Percentiles rank a stretch among this genome's conserved stretches.
Conservation (phyloP, 2,888 invertebrate genomes). For the Marronus borbonicus region DNA sequence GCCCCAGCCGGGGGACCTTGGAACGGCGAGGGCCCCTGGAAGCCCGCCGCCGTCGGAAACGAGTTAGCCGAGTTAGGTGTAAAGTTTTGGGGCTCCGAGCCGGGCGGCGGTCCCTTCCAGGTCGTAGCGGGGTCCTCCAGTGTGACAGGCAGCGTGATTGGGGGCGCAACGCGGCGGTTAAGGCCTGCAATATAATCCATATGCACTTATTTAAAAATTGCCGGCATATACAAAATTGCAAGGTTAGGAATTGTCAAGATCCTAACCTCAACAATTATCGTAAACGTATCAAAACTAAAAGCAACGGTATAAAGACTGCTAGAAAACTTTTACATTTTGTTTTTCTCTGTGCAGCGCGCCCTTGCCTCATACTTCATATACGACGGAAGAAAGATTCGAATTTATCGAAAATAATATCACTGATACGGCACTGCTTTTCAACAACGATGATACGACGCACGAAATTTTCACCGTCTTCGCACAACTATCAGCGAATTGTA, state of each 20-base stretch:
- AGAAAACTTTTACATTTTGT: conserved; percentile 71
- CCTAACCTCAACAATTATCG: conserved; percentile 62
- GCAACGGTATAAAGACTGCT: conserved; percentile 35
- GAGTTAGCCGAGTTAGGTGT: conserved; percentile 76
- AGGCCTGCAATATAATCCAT: conserved; percentile 76
- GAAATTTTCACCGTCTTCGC: conserved; percentile 42
- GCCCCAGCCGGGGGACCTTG: conserved; percentile 81
- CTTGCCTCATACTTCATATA: conserved; percentile 71
- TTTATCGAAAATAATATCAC: conserved; percentile 47
- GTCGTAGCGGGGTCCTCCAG: conserved; percentile 83
- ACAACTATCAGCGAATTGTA: conserved; percentile 30
- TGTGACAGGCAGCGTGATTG: conserved; percentile 80
- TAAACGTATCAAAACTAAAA: conserved; percentile 47
- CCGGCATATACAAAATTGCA: conserved; percentile 57
- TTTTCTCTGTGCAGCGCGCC: conserved; percentile 73
- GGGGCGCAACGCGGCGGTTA: conserved; percentile 84
- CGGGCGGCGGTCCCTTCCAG: conserved; percentile 84
- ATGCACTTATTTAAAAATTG: conserved; percentile 29
- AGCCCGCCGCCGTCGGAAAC: conserved; percentile 75
- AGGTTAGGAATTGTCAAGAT: conserved; percentile 63
- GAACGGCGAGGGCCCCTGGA: conserved; percentile 74
- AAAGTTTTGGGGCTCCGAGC: conserved; percentile 78
- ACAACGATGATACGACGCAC: conserved; percentile 38
- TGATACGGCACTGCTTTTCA: conserved; percentile 35
- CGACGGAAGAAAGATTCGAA: conserved; percentile 38